phyloP scores from a whole-genome alignment of 2,113 vertebrate species.

The Burhinus oedicnemus region DNA sequence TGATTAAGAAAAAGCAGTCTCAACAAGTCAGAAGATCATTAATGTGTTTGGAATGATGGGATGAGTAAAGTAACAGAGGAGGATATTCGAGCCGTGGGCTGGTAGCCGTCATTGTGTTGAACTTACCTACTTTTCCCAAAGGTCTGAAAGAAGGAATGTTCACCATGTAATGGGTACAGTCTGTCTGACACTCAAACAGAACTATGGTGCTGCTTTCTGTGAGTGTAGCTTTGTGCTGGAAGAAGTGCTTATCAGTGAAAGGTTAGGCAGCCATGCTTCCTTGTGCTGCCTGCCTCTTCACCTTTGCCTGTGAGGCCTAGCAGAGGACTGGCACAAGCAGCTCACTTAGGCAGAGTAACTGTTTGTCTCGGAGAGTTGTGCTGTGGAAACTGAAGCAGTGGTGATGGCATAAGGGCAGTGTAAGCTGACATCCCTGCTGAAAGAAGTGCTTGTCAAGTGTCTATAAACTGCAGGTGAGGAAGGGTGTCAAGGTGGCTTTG shows the following conservation, averaged over 20 bases:
- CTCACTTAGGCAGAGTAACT: background rate
- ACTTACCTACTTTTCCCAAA: background rate
- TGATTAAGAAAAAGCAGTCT: background rate
- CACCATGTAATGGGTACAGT: background rate
- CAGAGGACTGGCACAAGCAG: fast-evolving
- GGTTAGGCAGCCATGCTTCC: background rate
- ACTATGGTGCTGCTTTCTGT: background rate
- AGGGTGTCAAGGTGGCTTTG: background rate
- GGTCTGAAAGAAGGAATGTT: background rate
- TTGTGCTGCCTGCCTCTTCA: background rate
- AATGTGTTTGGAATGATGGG: background rate
- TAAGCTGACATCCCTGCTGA: background rate
- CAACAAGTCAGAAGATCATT: background rate
- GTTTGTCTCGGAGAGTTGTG: too few species aligned
- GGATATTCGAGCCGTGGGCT: background rate
- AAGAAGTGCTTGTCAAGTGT: background rate
- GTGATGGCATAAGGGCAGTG: background rate
- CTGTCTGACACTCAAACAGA: background rate
- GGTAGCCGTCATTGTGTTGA: background rate
- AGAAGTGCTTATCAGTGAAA: background rate
- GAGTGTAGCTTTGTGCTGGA: background rate
- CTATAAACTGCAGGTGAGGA: background rate
- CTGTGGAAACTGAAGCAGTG: background rate
- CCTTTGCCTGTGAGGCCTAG: background rate
- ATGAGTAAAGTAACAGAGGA: background rate